Percentiles rank a stretch among this genome's conserved stretches.
phyloP scores from a whole-genome alignment of 2,888 invertebrate genomes.

The Dicycla oo region DNA sequence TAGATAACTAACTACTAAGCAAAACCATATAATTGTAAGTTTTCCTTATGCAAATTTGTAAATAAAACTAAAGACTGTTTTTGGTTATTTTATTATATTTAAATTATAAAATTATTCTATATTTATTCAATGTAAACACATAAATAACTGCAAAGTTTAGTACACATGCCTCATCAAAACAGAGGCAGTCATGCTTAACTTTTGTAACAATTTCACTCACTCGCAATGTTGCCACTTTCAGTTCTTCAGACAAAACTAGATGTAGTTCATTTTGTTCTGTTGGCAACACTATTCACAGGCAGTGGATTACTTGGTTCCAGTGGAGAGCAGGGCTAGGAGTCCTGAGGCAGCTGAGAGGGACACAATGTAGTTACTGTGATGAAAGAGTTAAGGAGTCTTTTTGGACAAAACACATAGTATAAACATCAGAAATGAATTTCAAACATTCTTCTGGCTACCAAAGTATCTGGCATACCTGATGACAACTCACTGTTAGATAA shows the following conservation, averaged over 20 bases:
- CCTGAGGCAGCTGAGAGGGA: slow-evolving; percentile 97
- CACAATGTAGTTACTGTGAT: slow-evolving; percentile 95
- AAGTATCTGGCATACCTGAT: neutral
- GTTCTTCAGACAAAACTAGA: slow-evolving; percentile 58
- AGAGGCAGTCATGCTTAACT: slow-evolving; percentile 55
- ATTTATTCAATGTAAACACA: slow-evolving; percentile 65
- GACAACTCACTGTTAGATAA: slow-evolving; percentile 3
- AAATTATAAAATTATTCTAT: slow-evolving; percentile 81
- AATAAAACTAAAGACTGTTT: slow-evolving; percentile 85
- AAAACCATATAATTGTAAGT: slow-evolving; percentile 76
- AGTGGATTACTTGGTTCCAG: slow-evolving; percentile 93
- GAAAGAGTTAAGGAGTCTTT: slow-evolving; percentile 67
- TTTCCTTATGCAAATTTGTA: slow-evolving; percentile 79
- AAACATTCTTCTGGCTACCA: neutral
- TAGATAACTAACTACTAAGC: slow-evolving; percentile 65
- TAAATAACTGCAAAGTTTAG: slow-evolving; percentile 66
- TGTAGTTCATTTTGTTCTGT: slow-evolving; percentile 50
- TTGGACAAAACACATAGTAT: slow-evolving; percentile 48
- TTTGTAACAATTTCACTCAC: slow-evolving; percentile 63
- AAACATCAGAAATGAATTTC: neutral
- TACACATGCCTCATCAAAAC: slow-evolving; percentile 55
- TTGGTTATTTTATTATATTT: slow-evolving; percentile 81
- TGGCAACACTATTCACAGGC: slow-evolving; percentile 65
- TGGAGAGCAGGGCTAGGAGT: slow-evolving; percentile 98
- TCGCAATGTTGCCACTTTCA: slow-evolving; percentile 62